Evolutionary conservation across 1,140 invertebrate genomes (phyloP), one percentile per base, ranked within the genome.

Genomic region (Drosophila aff.): DNA sequence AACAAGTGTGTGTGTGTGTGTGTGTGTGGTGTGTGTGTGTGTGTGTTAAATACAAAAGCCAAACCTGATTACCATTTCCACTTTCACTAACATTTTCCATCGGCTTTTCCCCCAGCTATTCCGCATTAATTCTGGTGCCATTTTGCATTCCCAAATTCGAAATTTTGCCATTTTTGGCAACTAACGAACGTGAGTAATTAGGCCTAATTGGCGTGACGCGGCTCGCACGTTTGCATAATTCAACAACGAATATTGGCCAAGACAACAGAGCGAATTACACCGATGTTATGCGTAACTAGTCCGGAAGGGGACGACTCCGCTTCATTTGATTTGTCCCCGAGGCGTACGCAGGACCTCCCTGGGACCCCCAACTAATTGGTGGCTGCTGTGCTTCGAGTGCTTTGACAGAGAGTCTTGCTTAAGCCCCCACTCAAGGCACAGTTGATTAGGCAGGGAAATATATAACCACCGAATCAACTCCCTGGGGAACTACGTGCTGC

Each of bases 101-200:
- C 7, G 0, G 3, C 3, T 8, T 7, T 9, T 1, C 11, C 3
- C 46, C 23, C 46, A 49, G 18, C 23, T 49, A n/a, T 49, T 4
- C 28, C 26, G 13, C 58, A 33, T 31, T 18, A 50, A 50, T 49
- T 50, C 33, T 6, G 18, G 13, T 33, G 4, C 3, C 18, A 50
- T 61, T 61, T 61, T 8, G 16, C 8, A 58, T 23, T 50, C n/a
- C 23, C 15, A 33, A 64, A 36, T 44, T 66, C 11, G 28, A 58
- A 58, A 73, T 46, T 74, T 41, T 31, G 47, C 57, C 40, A 33
- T 62, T 52, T 36, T 50, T 50, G 26, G n/a, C 40, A 26, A 26
- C 71, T 53, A 74, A 75, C 71, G 58, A 74, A 75, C 71, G 72
- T 75, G 49, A 74, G 72, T 75, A 75, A 75, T 75, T 75, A 75